These are phyloP conservation scores for Streptopelia turtur DNA, from an alignment of 2,797 vertebrate genomes.

Conservation along the genomic window DNA sequence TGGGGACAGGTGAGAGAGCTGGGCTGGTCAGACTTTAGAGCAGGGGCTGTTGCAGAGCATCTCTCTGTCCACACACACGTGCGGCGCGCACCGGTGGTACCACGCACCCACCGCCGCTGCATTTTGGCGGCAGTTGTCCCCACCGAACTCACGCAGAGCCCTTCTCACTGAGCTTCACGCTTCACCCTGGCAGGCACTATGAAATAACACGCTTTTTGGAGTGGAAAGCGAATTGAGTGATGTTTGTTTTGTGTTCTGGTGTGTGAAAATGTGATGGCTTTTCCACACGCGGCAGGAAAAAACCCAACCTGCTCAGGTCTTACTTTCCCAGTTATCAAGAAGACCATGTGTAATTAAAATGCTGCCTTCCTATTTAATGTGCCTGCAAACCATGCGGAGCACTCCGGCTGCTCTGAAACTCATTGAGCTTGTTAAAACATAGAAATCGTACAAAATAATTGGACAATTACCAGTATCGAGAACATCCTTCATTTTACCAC, in stretches of 20 bases:
- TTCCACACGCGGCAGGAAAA: neutral
- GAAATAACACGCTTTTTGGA: neutral
- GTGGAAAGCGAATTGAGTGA: neutral
- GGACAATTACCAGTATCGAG: constrained; percentile 5
- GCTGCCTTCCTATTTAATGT: neutral
- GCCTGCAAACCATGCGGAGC: neutral
- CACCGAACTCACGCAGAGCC: accelerated
- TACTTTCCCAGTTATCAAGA: neutral
- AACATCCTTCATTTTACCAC: constrained; percentile 3
- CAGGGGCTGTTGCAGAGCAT: neutral
- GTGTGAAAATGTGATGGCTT: neutral
- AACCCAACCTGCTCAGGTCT: neutral
- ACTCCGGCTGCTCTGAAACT: neutral
- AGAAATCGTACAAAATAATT: constrained; percentile 23
- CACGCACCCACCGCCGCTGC: accelerated
- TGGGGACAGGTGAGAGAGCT: too few species aligned
- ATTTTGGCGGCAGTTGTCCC: neutral
- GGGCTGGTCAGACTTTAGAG: too few species aligned
- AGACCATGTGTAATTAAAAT: neutral
- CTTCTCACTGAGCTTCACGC: neutral
- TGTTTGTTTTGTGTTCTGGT: neutral
- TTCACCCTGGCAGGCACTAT: neutral
- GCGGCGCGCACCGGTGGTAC: accelerated
- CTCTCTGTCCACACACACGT: accelerated
- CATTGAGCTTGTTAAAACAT: neutral